Evolutionary conservation across 2,113 vertebrate genomes (phyloP), one percentile per base, ranked within the genome.

Genomic region (Boleophthalmus pectinirostris): DNA sequence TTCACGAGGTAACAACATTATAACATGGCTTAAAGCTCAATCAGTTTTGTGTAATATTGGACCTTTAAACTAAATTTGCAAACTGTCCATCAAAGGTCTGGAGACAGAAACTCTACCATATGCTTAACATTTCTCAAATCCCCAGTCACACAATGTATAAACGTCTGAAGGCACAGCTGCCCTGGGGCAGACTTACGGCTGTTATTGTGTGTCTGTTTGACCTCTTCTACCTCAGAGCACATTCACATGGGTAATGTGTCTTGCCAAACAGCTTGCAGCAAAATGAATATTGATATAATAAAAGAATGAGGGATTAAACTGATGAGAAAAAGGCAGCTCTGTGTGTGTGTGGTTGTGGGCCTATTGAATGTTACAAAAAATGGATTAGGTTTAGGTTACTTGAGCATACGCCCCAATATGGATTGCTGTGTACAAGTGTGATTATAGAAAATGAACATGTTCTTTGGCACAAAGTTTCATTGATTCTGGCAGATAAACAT

Each of bases 401-500:
- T 66, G 24, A 35, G 14, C 6, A 43, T 56, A 46, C 33, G 54
- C 10, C 14, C 21, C 56, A 63, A 2, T 25, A n/a, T 56, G 29
- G 21, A 56, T 45, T 15, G 21, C 54, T 1, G 0, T 56, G 47
- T 47, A 45, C 15, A 67, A 61, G 16, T 75, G 15, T 47, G 64
- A 29, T 63, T 71, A 66, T 69, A 15, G 53, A 18, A 77, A 46
- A 76, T 74, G 21, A 56, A 49, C 14, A n/a, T 66, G 21, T 46
- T 46, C 69, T 25, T 49, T 66, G 43, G 21, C 29, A 8, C 4
- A 66, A 29, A 38, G 20, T 20, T 45, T 43, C n/a, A 54, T 66
- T 69, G 35, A 3, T 63, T 68, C 64, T 63, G 56, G 43, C 67
- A 63, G 71, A 58, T 66, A 24, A 20, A 73, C 51, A 75, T 78